A percentile compares a stretch with the other conserved stretches of the same genome.
phyloP scores from a whole-genome alignment of 2,797 vertebrate species.

The Phoeniculus purpureus region DNA sequence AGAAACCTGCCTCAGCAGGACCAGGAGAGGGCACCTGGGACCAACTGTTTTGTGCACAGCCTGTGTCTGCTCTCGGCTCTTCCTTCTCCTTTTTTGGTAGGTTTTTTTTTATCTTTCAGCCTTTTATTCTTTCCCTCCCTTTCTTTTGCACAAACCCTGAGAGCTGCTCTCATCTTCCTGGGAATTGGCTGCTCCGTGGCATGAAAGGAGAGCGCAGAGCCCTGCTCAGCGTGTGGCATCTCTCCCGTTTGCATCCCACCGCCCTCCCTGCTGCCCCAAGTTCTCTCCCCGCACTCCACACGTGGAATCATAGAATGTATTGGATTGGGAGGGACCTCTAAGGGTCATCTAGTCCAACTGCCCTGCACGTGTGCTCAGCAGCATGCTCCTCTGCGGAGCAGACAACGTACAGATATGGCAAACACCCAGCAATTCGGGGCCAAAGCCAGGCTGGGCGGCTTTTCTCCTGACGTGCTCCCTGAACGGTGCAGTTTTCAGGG shows the following conservation, averaged over 20 bases:
- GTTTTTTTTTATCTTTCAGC: too few relatives aligned
- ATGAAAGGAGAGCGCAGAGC: background rate
- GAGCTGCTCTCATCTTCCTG: background rate
- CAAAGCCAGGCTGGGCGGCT: background rate
- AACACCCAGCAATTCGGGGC: background rate
- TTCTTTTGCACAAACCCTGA: background rate
- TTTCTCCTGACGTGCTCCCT: background rate
- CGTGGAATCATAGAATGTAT: too few relatives aligned
- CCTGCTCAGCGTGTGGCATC: fast-evolving
- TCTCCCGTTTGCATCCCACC: fast-evolving
- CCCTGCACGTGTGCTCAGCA: fast-evolving
- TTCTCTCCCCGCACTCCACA: background rate
- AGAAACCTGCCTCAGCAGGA: background rate
- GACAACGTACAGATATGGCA: background rate
- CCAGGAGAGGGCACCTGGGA: conserved; percentile 60
- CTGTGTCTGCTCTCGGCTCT: background rate
- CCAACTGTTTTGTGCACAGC: background rate
- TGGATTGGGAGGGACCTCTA: too few relatives aligned
- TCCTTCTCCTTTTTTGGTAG: background rate
- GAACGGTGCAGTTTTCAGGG: background rate
- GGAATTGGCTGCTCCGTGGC: background rate
- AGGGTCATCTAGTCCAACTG: too few relatives aligned
- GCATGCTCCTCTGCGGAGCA: background rate
- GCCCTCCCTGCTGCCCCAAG: background rate
- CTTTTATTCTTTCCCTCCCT: too few relatives aligned